These are phyloP conservation scores for Tarsius wallacei DNA, from an alignment of 2,797 vertebrate species.

Conservation along the genomic window DNA sequence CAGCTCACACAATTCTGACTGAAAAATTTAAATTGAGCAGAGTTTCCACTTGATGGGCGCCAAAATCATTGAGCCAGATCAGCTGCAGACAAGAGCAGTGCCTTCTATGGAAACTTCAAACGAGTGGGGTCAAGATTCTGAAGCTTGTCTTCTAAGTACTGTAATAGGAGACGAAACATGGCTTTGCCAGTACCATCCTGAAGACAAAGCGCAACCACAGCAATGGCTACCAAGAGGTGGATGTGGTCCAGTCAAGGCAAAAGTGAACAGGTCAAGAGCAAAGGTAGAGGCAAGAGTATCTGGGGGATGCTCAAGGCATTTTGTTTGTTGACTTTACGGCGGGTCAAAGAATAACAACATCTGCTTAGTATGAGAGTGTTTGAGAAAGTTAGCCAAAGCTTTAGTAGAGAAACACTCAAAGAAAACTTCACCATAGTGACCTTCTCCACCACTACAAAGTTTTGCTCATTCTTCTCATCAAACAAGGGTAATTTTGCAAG, in stretches of 20 bases:
- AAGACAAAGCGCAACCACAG: not conserved
- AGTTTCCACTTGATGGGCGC: not conserved
- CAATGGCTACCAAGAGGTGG: not conserved
- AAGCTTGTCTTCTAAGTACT: not conserved
- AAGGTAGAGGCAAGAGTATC: not conserved
- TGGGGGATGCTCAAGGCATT: not conserved
- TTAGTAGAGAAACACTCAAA: not conserved
- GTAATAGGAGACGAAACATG: not conserved
- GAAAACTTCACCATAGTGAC: not conserved
- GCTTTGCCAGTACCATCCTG: not conserved
- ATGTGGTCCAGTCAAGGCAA: not conserved
- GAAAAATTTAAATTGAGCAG: not conserved
- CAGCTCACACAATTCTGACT: not conserved
- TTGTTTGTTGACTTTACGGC: not conserved
- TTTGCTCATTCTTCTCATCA: not conserved
- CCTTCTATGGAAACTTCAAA: not conserved
- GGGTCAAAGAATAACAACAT: not conserved
- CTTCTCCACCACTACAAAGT: not conserved
- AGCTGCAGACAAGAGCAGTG: not conserved
- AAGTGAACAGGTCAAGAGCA: not conserved
- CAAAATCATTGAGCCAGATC: not conserved
- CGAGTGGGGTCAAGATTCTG: not conserved
- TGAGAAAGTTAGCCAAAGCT: not conserved
- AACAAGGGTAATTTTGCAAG: not conserved
- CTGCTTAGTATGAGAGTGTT: not conserved